These are phyloP conservation scores for Gambusia yucatana DNA, from an alignment of 2,797 vertebrate genomes.

Conservation along the genomic window DNA sequence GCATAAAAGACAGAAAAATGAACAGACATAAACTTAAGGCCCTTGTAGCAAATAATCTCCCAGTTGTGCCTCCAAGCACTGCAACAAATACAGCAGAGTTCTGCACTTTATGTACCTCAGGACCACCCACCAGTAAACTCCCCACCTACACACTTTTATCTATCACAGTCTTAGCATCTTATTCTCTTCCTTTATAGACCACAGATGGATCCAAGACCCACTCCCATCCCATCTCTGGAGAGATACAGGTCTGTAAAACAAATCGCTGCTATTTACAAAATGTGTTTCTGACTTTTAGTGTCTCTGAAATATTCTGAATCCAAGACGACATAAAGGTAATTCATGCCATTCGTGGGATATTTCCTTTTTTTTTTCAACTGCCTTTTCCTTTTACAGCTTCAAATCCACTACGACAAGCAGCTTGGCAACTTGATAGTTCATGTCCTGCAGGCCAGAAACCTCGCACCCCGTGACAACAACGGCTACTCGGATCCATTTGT, in stretches of 20 bases:
- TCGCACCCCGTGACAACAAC: conserved; percentile 92
- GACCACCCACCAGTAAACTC: conserved; percentile 38
- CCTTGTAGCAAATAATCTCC: background rate
- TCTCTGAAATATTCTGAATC: background rate
- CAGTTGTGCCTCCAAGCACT: conserved; percentile 23
- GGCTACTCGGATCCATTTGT: conserved; percentile 98
- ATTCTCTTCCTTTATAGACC: conserved; percentile 77
- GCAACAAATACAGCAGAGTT: conserved; percentile 12
- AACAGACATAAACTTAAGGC: background rate
- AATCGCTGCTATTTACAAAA: background rate
- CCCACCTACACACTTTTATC: conserved; percentile 24
- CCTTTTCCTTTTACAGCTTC: conserved; percentile 84
- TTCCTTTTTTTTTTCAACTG: background rate
- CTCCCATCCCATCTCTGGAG: conserved; percentile 92
- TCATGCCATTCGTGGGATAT: background rate
- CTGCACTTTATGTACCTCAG: conserved; percentile 17
- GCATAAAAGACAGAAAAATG: background rate
- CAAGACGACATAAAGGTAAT: background rate
- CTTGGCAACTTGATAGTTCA: conserved; percentile 97
- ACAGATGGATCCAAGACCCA: conserved; percentile 85
- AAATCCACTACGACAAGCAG: conserved; percentile 98
- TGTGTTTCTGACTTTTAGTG: background rate
- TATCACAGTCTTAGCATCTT: conserved; percentile 27
- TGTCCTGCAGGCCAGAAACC: conserved; percentile 96
- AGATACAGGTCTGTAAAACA: conserved; percentile 90